A percentile compares a stretch with the other conserved stretches of the same genome.
These are phyloP conservation scores for Hirudinaria manillensis DNA, from an alignment of 2,888 invertebrate genomes.

Conservation along the genomic window DNA sequence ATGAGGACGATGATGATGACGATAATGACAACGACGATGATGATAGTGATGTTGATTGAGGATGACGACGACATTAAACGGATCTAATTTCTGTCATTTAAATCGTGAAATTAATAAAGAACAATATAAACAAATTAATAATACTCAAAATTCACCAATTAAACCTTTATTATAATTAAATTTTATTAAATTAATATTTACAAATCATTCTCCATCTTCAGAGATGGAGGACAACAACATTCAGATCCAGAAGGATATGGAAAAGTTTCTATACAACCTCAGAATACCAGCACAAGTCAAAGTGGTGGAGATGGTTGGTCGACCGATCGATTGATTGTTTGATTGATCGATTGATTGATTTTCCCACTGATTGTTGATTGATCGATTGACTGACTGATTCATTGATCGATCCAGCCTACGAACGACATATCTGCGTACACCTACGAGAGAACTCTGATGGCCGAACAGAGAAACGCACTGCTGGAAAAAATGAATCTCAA, in stretches of 20 bases:
- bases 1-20: conserved; percentile 32
- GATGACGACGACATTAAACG: conserved; percentile 31
- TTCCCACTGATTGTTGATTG: background rate
- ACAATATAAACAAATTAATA: too few relatives aligned
- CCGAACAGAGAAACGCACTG: conserved; percentile 98
- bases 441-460: conserved; percentile 93
- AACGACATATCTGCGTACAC: conserved; percentile 98
- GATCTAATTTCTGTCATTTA: too few relatives aligned
- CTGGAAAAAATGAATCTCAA: conserved; percentile 80
- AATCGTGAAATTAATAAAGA: too few relatives aligned
- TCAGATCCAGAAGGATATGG: conserved; percentile 98
- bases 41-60: conserved; percentile 32
- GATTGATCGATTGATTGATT: background rate
- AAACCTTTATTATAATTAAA: too few relatives aligned
- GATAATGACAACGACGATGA: conserved; percentile 33
- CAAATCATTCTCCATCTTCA: conserved; percentile 36
- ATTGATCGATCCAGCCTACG: conserved; percentile 67
- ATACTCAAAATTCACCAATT: too few relatives aligned
- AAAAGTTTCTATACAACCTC: conserved; percentile 93
- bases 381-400: background rate
- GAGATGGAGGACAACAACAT: conserved; percentile 97
- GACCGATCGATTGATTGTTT: background rate
- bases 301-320: conserved; percentile 92
- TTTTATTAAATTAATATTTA: background rate
- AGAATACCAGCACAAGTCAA: conserved; percentile 89